Evolutionary conservation across 2,888 invertebrate species (phyloP).

Genomic region (Chrysodeixis includens): DNA sequence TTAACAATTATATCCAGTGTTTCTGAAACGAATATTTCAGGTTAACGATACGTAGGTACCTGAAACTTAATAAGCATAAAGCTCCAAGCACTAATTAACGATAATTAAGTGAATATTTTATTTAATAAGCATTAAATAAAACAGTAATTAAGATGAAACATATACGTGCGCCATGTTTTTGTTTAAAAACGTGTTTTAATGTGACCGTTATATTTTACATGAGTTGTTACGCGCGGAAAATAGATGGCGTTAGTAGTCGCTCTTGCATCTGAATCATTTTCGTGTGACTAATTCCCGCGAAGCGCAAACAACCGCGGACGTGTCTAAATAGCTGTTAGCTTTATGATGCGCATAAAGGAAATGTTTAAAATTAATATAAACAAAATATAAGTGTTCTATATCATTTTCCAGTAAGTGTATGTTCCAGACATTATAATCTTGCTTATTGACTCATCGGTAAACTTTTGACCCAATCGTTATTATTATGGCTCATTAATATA

Average conservation of each 20-base stretch:
- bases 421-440: not conserved
- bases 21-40: slow-evolving; percentile 6
- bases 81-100: slow-evolving; percentile 26
- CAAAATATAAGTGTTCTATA: not conserved
- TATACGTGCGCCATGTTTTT: slow-evolving; percentile 22
- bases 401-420: not conserved
- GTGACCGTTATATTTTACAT: slow-evolving; percentile 49
- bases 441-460: not conserved
- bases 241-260: slow-evolving; percentile 72
- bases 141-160: slow-evolving; percentile 32
- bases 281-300: slow-evolving; percentile 56
- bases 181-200: slow-evolving; percentile 23
- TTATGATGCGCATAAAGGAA: slow-evolving; percentile 34
- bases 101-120: slow-evolving; percentile 18
- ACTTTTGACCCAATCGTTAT: slow-evolving; percentile 24
- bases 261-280: slow-evolving; percentile 27
- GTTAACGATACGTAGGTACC: slow-evolving; percentile 6
- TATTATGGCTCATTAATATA: slow-evolving; percentile 17
- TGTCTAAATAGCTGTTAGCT: slow-evolving; percentile 53
- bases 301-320: slow-evolving; percentile 46
- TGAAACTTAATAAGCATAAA: slow-evolving; percentile 24
- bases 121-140: slow-evolving; percentile 25
- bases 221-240: slow-evolving; percentile 23
- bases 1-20: not conserved
- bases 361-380: not conserved